phyloP scores from a whole-genome alignment of 1,140 invertebrate genomes.

The Chymomyza costata region DNA sequence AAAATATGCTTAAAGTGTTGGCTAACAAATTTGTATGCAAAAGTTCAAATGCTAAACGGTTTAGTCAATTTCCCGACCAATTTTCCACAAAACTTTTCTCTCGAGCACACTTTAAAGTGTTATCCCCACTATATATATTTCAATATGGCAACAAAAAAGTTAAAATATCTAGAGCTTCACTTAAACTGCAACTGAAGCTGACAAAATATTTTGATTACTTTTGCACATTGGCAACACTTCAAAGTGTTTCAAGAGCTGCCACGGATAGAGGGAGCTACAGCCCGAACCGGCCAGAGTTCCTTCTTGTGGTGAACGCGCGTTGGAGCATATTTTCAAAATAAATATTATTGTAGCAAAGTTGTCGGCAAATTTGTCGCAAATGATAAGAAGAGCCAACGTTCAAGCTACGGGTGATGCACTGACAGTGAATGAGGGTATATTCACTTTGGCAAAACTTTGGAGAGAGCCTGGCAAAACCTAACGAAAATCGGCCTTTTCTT shows the following conservation, averaged over 20 bases:
- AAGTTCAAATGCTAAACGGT: conserved; percentile 28
- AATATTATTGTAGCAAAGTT: conserved; percentile 66
- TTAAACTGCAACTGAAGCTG: conserved; percentile 47
- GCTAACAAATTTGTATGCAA: conserved; percentile 2
- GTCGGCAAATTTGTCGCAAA: conserved; percentile 50
- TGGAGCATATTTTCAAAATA: conserved; percentile 60
- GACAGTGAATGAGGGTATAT: no score
- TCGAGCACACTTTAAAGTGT: no score
- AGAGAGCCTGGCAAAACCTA: no score
- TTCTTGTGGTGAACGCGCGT: conserved; percentile 4
- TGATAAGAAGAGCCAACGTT: conserved; percentile 41
- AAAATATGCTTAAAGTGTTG: conserved; percentile 21
- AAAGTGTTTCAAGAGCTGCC: conserved; percentile 14
- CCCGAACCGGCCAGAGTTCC: conserved; percentile 3
- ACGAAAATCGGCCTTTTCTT: no score
- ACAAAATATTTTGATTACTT: conserved; percentile 70
- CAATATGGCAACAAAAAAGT: conserved; percentile 27
- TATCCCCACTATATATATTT: no score
- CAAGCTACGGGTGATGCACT: no score
- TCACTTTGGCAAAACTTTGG: no score
- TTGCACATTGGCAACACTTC: conserved; percentile 54
- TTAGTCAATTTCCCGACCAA: conserved; percentile 33
- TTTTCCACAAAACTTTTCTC: conserved; percentile 30
- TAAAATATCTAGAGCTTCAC: conserved; percentile 1
- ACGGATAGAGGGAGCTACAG: not conserved